phyloP scores from a whole-genome alignment of 23 tunicate species.

The Ascidia mentula region DNA sequence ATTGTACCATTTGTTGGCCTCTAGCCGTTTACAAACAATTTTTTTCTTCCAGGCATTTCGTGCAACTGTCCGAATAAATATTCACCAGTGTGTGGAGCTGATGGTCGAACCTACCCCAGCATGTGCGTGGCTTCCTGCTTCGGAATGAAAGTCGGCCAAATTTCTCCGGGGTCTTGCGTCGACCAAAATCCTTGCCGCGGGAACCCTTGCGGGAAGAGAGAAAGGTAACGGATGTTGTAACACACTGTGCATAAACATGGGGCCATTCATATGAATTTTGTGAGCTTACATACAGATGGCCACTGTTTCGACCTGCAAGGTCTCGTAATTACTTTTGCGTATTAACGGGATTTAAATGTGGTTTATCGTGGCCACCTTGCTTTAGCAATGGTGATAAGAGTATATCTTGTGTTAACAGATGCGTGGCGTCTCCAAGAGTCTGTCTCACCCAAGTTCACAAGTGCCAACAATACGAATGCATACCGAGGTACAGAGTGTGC shows the following conservation, averaged over 20 bases:
- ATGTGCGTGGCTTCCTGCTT: slow-evolving; percentile 60
- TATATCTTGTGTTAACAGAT: too few species aligned
- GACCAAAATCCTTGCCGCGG: slow-evolving; percentile 39
- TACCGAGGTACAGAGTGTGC: slow-evolving; percentile 44
- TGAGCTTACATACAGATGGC: too few species aligned
- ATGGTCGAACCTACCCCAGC: slow-evolving; percentile 53
- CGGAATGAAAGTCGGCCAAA: slow-evolving; percentile 9
- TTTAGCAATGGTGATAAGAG: too few species aligned
- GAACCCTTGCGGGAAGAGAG: slow-evolving; percentile 53
- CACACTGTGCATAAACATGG: too few species aligned
- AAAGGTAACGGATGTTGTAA: slow-evolving; percentile 44
- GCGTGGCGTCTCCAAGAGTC: slow-evolving; percentile 56
- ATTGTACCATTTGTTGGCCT: too few species aligned
- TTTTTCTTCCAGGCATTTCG: slow-evolving; percentile 50
- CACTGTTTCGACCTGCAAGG: too few species aligned
- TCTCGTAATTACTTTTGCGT: too few species aligned
- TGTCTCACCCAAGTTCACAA: slow-evolving; percentile 37
- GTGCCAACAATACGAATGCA: slow-evolving; percentile 79
- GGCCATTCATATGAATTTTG: too few species aligned
- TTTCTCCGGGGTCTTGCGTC: slow-evolving; percentile 32
- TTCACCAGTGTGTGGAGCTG: slow-evolving; percentile 62
- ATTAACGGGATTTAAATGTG: too few species aligned
- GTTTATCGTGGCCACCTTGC: too few species aligned
- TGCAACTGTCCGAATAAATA: slow-evolving; percentile 48
- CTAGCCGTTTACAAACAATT: too few species aligned